Evolutionary conservation across 2,113 vertebrate species (phyloP), one percentile per base, ranked within the genome.

Genomic region (Mixornis gularis): DNA sequence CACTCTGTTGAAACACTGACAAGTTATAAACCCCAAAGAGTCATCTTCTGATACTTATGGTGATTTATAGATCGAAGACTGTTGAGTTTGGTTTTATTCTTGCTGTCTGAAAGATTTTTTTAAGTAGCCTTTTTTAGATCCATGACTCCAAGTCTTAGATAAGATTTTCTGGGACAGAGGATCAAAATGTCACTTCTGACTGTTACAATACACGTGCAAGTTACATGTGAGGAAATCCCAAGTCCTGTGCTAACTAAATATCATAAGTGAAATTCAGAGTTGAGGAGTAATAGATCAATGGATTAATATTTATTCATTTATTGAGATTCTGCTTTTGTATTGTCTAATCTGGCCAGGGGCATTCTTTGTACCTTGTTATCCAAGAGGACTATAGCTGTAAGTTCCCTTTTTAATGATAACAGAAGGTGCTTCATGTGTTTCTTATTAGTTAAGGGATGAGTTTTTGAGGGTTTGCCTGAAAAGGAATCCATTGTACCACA

Each of bases 31-130:
- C 30, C 11, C 20, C 26, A 30, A n/a, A 92, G 84, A 25, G 46
- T 83, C 17, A 60, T 22, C 44, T 89, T 62, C 85, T 96, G 90
- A 60, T 49, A 63, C 79, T 95, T 94, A 89, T 48, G 71, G 15
- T 89, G 52, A 56, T 87, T 94, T 94, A 71, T 56, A 73, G 71
- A 86, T 80, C 78, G 90, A 89, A 77, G 34, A 48, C 20, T 66
- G 80, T 91, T 79, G 55, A 49, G 59, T 86, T 94, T 90, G 25
- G 69, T 64, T 90, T 91, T 44, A 24, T 91, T 85, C 58, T 92
- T 78, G 12, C 76, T 92, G 48, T 76, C 44, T 86, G 77, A n/a
- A 88, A 70, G 49, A 46, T 49, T 27, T 64, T 49, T 55, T 62
- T 1, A 49, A 60, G 38, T 32, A 49, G 49, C 7, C 18, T 95